Percentiles rank a stretch among this genome's conserved stretches.
Evolutionary conservation across 2,797 vertebrate species (phyloP).

Genomic region (Enteromius afrohamiltoni): DNA sequence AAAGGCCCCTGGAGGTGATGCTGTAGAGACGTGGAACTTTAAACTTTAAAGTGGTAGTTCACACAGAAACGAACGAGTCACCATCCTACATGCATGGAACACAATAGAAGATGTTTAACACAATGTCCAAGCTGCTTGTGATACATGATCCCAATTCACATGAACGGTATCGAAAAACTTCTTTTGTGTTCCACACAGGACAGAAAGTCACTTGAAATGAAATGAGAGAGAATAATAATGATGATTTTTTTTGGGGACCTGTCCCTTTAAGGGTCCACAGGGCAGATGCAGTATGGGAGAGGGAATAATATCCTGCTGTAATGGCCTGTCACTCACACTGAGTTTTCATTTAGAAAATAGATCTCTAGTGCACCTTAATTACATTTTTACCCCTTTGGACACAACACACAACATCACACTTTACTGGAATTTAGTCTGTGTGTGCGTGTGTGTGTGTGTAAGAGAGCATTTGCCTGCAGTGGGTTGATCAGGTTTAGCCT

Average conservation of each 20-base stretch:
- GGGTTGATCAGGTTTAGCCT: slow-evolving; percentile 48
- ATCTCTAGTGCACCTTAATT: slow-evolving; percentile 63
- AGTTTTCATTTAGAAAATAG: slow-evolving; percentile 67
- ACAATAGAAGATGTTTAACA: not conserved
- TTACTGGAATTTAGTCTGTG: slow-evolving; percentile 6
- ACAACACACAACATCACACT: not conserved
- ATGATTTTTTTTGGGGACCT: no score
- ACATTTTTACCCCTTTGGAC: slow-evolving; percentile 55
- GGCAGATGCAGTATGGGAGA: not conserved
- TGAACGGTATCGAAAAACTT: not conserved
- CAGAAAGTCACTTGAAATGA: not conserved
- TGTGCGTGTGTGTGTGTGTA: slow-evolving; percentile 11
- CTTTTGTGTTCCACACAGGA: not conserved
- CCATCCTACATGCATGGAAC: no score
- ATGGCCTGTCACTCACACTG: slow-evolving; percentile 69
- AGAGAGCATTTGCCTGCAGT: not conserved
- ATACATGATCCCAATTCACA: not conserved
- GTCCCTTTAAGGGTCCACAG: not conserved
- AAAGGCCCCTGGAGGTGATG: not conserved
- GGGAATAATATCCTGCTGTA: slow-evolving; percentile 53
- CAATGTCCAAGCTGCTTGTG: not conserved
- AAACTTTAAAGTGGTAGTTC: not conserved
- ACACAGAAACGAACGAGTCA: not conserved
- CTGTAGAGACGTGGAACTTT: not conserved
- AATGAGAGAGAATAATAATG: not conserved